Evolutionary conservation across 2,888 invertebrate species (phyloP).

Genomic region (Eumerus sabulonum): DNA sequence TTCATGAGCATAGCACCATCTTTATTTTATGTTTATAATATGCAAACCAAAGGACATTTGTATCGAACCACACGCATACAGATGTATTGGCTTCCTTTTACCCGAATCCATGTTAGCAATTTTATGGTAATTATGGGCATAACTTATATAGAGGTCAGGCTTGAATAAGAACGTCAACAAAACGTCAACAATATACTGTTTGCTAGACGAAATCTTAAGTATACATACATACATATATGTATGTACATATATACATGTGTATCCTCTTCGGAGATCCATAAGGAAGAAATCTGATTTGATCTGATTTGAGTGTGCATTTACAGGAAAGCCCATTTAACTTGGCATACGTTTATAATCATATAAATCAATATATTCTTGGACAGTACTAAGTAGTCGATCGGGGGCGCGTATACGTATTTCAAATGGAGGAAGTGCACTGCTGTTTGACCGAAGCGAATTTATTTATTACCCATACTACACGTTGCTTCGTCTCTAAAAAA

Average conservation of each 20-base stretch:
- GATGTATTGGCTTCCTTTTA: constrained; percentile 43
- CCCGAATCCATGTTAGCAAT: constrained; percentile 43
- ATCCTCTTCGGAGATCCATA: background rate
- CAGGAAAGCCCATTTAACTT: constrained; percentile 18
- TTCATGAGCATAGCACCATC: constrained; percentile 71
- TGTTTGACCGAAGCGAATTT: constrained; percentile 64
- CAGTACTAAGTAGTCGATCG: constrained; percentile 1
- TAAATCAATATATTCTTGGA: constrained; percentile 51
- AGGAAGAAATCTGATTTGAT: constrained; percentile 2
- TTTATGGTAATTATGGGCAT: constrained; percentile 66
- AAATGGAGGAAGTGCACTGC: constrained; percentile 47
- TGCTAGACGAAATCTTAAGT: constrained; percentile 2
- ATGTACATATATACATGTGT: too few species aligned
- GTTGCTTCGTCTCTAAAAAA: constrained; percentile 40
- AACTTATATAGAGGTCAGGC: constrained; percentile 24
- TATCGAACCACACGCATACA: constrained; percentile 61
- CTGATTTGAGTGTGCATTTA: constrained; percentile 8
- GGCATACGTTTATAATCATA: constrained; percentile 16
- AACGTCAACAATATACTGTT: too few species aligned
- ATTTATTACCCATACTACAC: constrained; percentile 47
- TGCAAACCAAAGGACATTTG: constrained; percentile 74
- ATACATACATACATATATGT: too few species aligned
- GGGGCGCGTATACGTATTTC: constrained; percentile 31
- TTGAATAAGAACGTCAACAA: too few species aligned
- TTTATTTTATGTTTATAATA: constrained; percentile 78